Base-by-base conservation (phyloP, 2,888 invertebrate species). In the Xestia rhomboidea region DNA sequence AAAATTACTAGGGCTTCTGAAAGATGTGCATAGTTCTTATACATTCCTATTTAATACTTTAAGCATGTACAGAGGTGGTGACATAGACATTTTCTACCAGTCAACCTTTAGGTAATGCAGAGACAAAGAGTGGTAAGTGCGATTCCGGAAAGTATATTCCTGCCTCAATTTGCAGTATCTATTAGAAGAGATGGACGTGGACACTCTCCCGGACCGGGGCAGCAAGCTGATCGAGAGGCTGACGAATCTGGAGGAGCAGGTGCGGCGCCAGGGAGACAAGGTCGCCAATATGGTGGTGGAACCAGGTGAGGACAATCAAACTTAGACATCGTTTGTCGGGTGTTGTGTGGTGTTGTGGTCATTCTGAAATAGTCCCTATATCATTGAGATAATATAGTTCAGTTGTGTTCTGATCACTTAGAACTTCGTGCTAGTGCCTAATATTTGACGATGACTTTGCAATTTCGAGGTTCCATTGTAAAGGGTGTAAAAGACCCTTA, bases 141-240 rank as follows among this genome's bases (percentile, higher is more conserved):
- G 27, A 27, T 18, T 57, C 38, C 1, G 15, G 15, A 8, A 68
- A 15, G 0, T 68, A 11, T 21, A 60, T 38, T n/a, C 38, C 30
- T 0, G 3, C 27, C 15, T 44, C 21, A 13, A 51, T 68, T 75
- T 75, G 24, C 89, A 96, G 96, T 84, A 92, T 44, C 90, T 97
- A 0, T 85, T 97, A 49, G 93, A 94, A 30, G 92, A 93, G 72
- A 95, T 96, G 95, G 95, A 96, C 41, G 83, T 95, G 77, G 86
- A 90, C 21, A 91, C 93, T 0, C 93, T 98, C 11, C 98, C 98
- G 0, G 98, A 98, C 89, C 97, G 97, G n/a, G 98, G 98, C 0
- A 91, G 93, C 34, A 97, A 97, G 89, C 93, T 98, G 73, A 92
- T 94, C 1, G 92, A 96, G 67, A 96, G 97, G 41, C 96, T 97